Conservation (phyloP, 2,797 vertebrate species). For the Ispidina lecontei region DNA sequence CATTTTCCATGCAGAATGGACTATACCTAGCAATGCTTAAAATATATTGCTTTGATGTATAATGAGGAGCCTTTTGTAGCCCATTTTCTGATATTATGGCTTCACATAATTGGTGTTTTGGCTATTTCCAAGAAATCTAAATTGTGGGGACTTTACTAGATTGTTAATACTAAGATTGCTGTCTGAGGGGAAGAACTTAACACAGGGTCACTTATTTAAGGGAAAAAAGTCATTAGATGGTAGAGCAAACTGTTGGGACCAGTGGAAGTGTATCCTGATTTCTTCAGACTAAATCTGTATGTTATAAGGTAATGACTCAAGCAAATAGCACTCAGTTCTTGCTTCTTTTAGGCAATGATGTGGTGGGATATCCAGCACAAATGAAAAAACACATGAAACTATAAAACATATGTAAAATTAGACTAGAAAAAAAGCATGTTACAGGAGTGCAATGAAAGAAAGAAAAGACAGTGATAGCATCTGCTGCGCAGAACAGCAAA, state of each 20-base stretch:
- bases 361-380: not conserved
- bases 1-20: not conserved
- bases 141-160: not conserved
- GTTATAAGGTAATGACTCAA: not conserved
- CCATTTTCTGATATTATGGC: not conserved
- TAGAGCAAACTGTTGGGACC: not conserved
- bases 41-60: not conserved
- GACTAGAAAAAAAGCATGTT: not conserved
- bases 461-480: not conserved
- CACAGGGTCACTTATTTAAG: not conserved
- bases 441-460: not conserved
- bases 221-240: not conserved
- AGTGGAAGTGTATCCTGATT: not conserved
- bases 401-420: not conserved
- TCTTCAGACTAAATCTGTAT: not conserved
- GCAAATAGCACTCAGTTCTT: not conserved
- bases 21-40: not conserved
- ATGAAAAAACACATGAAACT: not conserved
- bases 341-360: not conserved
- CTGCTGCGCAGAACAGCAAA: not conserved
- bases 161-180: not conserved
- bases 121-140: not conserved
- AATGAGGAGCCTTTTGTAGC: not conserved
- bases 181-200: not conserved
- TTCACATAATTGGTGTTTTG: not conserved